Percentiles rank a stretch among this genome's conserved stretches.
Evolutionary conservation across 2,888 invertebrate species (phyloP).

Genomic region (Brassicogethes aeneus): DNA sequence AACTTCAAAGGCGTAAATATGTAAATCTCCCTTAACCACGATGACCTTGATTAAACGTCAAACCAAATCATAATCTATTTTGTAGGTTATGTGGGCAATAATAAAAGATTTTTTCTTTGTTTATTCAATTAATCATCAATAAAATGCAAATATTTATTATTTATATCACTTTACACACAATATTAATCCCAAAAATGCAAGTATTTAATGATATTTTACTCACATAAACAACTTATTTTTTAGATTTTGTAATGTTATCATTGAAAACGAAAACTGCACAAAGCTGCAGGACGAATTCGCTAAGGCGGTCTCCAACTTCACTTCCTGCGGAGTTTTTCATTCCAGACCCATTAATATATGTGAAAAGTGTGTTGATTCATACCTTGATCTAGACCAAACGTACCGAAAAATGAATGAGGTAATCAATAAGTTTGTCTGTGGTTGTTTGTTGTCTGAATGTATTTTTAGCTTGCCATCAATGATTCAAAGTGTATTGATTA

Average conservation of each 20-base stretch:
- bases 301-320: conserved; percentile 47
- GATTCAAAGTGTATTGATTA: conserved; percentile 49
- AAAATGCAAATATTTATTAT: not conserved
- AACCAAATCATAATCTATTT: not conserved
- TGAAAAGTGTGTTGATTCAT: conserved; percentile 48
- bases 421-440: no score
- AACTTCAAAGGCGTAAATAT: not conserved
- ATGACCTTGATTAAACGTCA: not conserved
- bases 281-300: conserved; percentile 41
- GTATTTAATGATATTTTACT: not conserved
- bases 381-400: conserved; percentile 43
- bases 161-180: not conserved
- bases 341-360: conserved; percentile 55
- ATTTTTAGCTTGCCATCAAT: conserved; percentile 24
- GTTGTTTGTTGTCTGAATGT: no score
- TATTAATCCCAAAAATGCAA: not conserved
- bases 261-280: conserved; percentile 18
- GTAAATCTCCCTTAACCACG: not conserved
- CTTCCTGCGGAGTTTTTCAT: conserved; percentile 50
- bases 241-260: not conserved
- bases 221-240: not conserved
- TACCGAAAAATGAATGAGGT: conserved; percentile 45
- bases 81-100: not conserved
- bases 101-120: not conserved
- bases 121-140: not conserved